Evolutionary conservation across 2,888 invertebrate genomes (phyloP), one percentile per base, ranked within the genome.

Genomic region (Acheta domesticus): DNA sequence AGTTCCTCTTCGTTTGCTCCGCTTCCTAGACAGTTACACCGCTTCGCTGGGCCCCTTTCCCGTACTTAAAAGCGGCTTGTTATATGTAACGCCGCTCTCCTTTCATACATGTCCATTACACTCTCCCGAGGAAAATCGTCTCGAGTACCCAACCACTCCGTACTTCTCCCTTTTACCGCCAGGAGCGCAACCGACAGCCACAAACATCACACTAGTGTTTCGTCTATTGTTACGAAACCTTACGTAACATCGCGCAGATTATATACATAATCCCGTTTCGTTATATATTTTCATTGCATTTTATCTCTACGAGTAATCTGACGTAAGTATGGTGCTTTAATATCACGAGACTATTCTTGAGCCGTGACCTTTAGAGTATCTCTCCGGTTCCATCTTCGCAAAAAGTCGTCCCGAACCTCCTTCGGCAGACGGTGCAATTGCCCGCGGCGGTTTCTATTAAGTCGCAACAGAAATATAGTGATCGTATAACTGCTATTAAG

Each of bases 361-460:
- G 62, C n/a, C n/a, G 62, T 62, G 62, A 62, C 62, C 62, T 62
- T 62, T 62, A 14, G 62, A 19, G 62, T 62, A 62, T 62, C 62
- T 62, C 14, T 14, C 14, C 14, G 62, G 16, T 62, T 62, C 62
- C 14, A 62, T 62, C 62, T 62, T 14, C 62, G 62, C 62, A 62
- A 62, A 62, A 62, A 62, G 8, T 19, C 36, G 36, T 36, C 62
- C 14, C 16, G 8, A 62, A 62, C 62, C 62, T 62, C 62, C 14
- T 62, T 62, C 62, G 62, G 14, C 62, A n/a, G 14, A 4, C 14
- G 12, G n/a, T 14, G 62, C 14, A 62, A 62, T 62, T 62, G n/a
- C 62, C 62, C 62, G 62, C 2, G 62, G n/a, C 62, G 16, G n/a
- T 62, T 62, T 62, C 62, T 62, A 62, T 62, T 62, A 62, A 62